Base-by-base conservation (phyloP, 2,888 invertebrate genomes). In the Pyrrhia umbra region DNA sequence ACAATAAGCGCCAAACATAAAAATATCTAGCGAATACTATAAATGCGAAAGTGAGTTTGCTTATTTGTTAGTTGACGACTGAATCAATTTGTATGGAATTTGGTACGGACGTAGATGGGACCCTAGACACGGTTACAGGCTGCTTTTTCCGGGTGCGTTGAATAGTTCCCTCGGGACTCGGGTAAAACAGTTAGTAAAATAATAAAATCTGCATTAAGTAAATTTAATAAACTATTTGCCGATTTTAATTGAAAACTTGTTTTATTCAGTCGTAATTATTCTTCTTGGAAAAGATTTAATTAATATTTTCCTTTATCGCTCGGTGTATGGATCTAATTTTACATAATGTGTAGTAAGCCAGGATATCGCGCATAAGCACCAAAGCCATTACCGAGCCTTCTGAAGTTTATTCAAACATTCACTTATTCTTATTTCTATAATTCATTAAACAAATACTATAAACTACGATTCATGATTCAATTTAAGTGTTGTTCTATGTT, bases 331-430 rank as follows among this genome's bases (percentile, higher is more conserved):
- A 47, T 59, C 25, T 21, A 21, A 47, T 42, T 40, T 25, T 20
- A 20, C n/a, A 8, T 46, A 47, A 58, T 59, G 42, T 34, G 5
- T 15, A 42, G 25, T 42, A 20, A 34, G 20, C 25, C 20, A 37
- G 21, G 34, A 68, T 47, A 68, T 58, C 58, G 34, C 6, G 49
- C 49, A n/a, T 21, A 16, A 43, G 43, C 21, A 42, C 34, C 13
- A 13, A 13, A 3, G 27, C 39, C 30, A n/a, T 34, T 30, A 58
- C 46, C 16, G 25, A 58, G 16, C 8, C 34, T 18, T 34, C 34
- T 16, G 25, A 21, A 25, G 25, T 20, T 25, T n/a, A 25, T 34
- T 34, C 34, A 13, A n/a, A 34, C 13, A n/a, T 34, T 34, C 5
- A 34, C n/a, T 34, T 34, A 34, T 34, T 18, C 10, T 52, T 61